These are phyloP conservation scores for Semicossyphus pulcher DNA, from an alignment of 2,113 vertebrate genomes.

Conservation along the genomic window DNA sequence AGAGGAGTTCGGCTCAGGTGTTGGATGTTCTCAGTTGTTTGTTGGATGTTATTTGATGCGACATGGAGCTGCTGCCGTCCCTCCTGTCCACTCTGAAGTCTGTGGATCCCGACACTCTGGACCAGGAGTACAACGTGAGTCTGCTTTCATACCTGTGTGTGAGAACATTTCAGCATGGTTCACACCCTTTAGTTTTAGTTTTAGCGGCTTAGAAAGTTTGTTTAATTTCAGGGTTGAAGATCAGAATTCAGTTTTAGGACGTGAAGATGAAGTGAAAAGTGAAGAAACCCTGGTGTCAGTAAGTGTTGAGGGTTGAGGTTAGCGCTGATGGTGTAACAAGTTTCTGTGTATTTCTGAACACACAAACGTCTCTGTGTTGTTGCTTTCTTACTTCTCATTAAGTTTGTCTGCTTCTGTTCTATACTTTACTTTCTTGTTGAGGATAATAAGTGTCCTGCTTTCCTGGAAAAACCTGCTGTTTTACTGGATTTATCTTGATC, in stretches of 20 bases:
- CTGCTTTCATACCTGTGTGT: background rate
- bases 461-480: conserved; percentile 9
- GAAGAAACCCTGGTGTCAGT: background rate
- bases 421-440: background rate
- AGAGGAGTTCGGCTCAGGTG: background rate
- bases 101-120: background rate
- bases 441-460: background rate
- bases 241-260: too few species aligned
- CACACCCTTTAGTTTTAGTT: background rate
- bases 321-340: background rate
- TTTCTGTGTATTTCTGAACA: background rate
- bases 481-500: background rate
- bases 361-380: background rate
- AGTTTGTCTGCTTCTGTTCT: too few species aligned
- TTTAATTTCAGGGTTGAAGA: too few species aligned
- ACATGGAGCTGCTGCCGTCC: conserved; percentile 47
- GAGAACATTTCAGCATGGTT: too few species aligned
- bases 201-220: too few species aligned
- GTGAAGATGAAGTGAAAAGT: background rate
- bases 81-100: conserved; percentile 41
- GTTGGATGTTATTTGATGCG: background rate
- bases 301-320: background rate
- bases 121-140: conserved; percentile 60
- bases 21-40: background rate
- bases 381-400: background rate